These are phyloP conservation scores for Anthonomus grandis DNA, from an alignment of 1,140 invertebrate genomes.

Conservation along the genomic window DNA sequence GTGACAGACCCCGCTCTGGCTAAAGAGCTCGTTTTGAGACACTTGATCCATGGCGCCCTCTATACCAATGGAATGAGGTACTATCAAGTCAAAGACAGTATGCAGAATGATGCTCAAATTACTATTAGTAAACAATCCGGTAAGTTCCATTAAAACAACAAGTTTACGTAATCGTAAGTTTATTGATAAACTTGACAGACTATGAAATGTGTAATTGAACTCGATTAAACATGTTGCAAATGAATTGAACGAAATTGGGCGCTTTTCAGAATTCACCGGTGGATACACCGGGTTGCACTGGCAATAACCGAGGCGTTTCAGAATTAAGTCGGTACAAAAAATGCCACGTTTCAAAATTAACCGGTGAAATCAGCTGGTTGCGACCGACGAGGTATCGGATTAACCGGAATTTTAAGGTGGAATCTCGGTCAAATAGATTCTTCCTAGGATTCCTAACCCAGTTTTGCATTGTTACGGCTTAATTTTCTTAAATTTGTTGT, in stretches of 20 bases:
- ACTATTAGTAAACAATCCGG: conserved; percentile 75
- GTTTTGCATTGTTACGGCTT: too few relatives aligned
- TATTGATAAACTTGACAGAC: not conserved
- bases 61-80: conserved; percentile 82
- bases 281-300: too few relatives aligned
- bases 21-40: conserved; percentile 71
- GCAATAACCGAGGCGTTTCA: too few relatives aligned
- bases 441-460: too few relatives aligned
- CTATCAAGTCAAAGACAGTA: conserved; percentile 75
- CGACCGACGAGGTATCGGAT: too few relatives aligned
- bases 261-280: too few relatives aligned
- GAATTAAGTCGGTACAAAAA: too few relatives aligned
- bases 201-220: not conserved
- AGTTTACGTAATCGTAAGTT: not conserved
- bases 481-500: too few relatives aligned
- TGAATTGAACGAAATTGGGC: not conserved
- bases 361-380: too few relatives aligned
- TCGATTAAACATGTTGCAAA: not conserved
- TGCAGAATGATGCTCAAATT: conserved; percentile 61
- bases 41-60: conserved; percentile 71
- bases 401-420: too few relatives aligned
- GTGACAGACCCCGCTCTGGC: conserved; percentile 62
- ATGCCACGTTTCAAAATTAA: too few relatives aligned
- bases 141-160: conserved; percentile 42
- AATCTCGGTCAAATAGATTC: too few relatives aligned